Percentiles rank a stretch among this genome's conserved stretches.
Conservation (phyloP, 2,888 invertebrate species). For the Choreutis nemorana region DNA sequence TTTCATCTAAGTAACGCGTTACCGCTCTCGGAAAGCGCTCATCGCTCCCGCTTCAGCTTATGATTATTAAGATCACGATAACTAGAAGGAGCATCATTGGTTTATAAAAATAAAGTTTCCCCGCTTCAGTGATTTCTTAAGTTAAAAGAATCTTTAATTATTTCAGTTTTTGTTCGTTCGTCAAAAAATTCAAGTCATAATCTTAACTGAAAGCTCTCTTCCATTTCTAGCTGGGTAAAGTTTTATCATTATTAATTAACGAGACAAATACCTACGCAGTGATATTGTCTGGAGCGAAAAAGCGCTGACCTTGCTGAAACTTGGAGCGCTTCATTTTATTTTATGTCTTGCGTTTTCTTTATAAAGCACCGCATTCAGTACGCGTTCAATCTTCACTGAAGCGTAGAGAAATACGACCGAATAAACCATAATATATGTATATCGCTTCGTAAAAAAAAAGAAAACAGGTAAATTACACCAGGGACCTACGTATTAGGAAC, state of each 20-base stretch:
- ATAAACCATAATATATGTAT: conserved; percentile 37
- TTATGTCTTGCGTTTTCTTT: conserved; percentile 19
- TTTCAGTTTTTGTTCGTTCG: no score
- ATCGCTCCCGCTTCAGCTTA: neutral
- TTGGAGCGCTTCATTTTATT: conserved; percentile 9
- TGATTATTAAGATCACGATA: neutral
- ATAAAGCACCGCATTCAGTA: conserved; percentile 30
- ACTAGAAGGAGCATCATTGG: no score
- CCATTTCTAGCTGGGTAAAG: no score
- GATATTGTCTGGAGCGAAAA: no score
- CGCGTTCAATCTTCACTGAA: conserved; percentile 41
- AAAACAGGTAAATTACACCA: conserved; percentile 21
- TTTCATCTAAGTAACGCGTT: conserved; percentile 21
- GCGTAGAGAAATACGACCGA: conserved; percentile 45
- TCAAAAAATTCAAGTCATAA: no score
- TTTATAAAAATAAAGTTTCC: no score
- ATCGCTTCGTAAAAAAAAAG: conserved; percentile 26
- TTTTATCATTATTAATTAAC: no score
- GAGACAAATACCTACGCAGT: no score
- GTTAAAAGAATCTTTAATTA: no score
- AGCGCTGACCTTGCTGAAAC: no score
- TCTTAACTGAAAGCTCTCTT: no score
- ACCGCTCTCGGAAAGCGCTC: neutral
- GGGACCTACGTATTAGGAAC: conserved; percentile 24
- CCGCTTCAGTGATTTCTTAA: no score